These are phyloP conservation scores for Gryllus bimaculatus DNA, from an alignment of 1,140 invertebrate genomes.

Conservation along the genomic window DNA sequence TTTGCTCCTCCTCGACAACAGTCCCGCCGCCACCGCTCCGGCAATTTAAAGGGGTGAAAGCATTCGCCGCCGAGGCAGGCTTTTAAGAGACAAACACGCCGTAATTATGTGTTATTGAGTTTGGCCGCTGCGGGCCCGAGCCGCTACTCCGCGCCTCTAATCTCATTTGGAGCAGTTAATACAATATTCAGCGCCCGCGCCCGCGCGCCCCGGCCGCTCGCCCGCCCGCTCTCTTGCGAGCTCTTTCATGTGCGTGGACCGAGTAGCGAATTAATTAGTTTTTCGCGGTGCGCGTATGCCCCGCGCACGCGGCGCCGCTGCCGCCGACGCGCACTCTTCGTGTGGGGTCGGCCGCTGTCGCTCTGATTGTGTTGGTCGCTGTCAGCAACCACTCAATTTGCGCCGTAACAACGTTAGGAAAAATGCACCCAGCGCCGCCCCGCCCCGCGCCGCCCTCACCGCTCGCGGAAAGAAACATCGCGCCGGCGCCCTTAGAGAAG, in stretches of 20 bases:
- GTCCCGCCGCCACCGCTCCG: too few relatives aligned
- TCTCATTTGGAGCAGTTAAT: not conserved
- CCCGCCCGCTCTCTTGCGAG: too few relatives aligned
- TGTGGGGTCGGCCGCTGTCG: too few relatives aligned
- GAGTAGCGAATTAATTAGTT: not conserved
- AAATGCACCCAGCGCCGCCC: not conserved
- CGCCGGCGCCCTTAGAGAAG: too few relatives aligned
- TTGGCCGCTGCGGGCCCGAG: not conserved
- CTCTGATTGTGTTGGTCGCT: too few relatives aligned
- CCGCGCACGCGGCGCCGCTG: too few relatives aligned
- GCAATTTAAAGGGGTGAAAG: not conserved
- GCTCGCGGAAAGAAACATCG: too few relatives aligned
- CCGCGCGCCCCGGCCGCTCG: too few relatives aligned
- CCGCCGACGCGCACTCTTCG: too few relatives aligned
- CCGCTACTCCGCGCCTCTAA: not conserved
- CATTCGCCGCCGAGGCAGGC: not conserved
- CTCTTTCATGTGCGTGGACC: not conserved
- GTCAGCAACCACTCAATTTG: not conserved
- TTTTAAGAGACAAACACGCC: not conserved
- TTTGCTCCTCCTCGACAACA: not conserved
- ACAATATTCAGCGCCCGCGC: not conserved
- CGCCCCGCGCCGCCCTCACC: too few relatives aligned
- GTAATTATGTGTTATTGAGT: not conserved
- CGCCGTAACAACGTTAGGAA: not conserved
- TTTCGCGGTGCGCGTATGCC: not conserved